These are phyloP conservation scores for Venusia cambrica DNA, from an alignment of 2,888 invertebrate genomes.

Conservation along the genomic window DNA sequence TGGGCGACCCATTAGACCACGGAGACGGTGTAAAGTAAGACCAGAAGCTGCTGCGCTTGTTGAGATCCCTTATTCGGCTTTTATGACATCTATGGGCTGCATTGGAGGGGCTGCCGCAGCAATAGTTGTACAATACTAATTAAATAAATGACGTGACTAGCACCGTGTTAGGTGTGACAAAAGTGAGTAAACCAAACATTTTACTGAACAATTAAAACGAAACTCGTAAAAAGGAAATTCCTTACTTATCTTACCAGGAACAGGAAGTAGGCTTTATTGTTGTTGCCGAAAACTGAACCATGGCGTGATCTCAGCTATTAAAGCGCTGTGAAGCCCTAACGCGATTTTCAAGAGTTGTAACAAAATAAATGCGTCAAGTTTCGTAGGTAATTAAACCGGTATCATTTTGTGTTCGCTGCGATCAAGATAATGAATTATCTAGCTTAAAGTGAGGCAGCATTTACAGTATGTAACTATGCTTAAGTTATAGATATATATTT, in stretches of 20 bases:
- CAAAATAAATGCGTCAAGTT: constrained; percentile 27
- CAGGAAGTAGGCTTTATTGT: constrained; percentile 13
- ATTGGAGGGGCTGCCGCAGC: too few species aligned
- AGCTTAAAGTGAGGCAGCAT: constrained; percentile 6
- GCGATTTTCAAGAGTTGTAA: constrained; percentile 32
- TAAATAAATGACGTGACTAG: constrained; percentile 8
- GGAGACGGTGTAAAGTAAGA: too few species aligned
- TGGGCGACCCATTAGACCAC: too few species aligned
- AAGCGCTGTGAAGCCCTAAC: constrained; percentile 40
- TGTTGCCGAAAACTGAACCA: constrained; percentile 11
- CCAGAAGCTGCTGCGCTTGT: too few species aligned
- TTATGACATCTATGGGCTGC: too few species aligned
- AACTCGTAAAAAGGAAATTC: constrained; percentile 16
- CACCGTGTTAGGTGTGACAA: constrained; percentile 3
- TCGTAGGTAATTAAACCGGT: constrained; percentile 30
- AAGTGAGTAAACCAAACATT: constrained; percentile 3
- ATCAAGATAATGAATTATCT: constrained; percentile 39
- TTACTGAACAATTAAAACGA: constrained; percentile 20
- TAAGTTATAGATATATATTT: too few species aligned
- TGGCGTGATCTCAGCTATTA: constrained; percentile 43
- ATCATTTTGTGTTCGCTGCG: constrained; percentile 37
- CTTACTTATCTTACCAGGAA: constrained; percentile 19
- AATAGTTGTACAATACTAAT: too few species aligned
- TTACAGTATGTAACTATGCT: too few species aligned
- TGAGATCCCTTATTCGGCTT: too few species aligned